Evolutionary conservation across 1,140 invertebrate species (phyloP).

Genomic region (Metopolophium dirhodum): DNA sequence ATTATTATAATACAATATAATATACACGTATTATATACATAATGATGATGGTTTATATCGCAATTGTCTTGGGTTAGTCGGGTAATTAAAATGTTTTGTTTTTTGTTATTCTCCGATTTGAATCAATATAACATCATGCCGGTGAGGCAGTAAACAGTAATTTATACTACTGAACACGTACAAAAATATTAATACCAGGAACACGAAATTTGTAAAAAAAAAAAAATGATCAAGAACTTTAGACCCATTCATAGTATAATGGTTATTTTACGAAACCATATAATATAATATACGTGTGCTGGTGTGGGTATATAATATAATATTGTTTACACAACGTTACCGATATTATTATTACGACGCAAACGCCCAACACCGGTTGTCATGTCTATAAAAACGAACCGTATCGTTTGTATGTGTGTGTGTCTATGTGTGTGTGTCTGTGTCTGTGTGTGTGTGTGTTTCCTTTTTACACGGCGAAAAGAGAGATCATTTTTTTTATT

Average conservation of each 20-base stretch:
- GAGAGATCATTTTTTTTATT: constrained; percentile 41
- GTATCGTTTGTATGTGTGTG: not conserved
- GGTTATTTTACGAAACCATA: not conserved
- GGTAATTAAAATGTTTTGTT: constrained; percentile 16
- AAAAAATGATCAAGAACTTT: not conserved
- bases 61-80: not conserved
- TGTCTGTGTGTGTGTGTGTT: not conserved
- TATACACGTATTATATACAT: not conserved
- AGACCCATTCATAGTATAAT: not conserved
- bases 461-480: constrained; percentile 18
- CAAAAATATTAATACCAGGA: not conserved
- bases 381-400: constrained; percentile 20
- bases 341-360: not conserved
- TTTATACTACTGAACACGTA: constrained; percentile 1
- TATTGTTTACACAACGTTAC: constrained; percentile 41
- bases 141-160: not conserved
- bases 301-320: not conserved
- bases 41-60: not conserved
- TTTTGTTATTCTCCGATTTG: not conserved
- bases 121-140: not conserved
- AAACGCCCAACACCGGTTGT: constrained; percentile 27
- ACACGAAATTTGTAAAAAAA: not conserved
- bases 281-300: not conserved
- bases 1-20: too few relatives aligned
- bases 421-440: not conserved